phyloP scores from a whole-genome alignment of 2,113 vertebrate species.

The Zosterops pallidus region DNA sequence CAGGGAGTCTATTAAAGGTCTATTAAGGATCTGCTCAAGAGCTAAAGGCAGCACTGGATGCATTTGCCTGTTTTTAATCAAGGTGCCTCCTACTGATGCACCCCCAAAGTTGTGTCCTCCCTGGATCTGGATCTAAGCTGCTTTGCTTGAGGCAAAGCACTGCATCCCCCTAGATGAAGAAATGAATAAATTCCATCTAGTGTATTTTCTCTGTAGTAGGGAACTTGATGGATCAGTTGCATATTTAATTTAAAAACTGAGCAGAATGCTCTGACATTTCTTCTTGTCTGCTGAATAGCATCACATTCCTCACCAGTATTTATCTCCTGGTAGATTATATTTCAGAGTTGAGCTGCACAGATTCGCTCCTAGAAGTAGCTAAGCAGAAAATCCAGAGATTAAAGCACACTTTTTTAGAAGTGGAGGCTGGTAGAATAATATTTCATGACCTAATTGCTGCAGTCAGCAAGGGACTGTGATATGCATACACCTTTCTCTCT shows the following conservation, averaged over 20 bases:
- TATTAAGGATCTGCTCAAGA: neutral
- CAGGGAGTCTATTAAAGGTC: neutral
- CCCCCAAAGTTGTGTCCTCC: neutral
- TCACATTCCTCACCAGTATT: neutral
- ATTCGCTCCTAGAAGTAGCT: neutral
- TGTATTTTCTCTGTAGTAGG: neutral
- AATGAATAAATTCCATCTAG: neutral
- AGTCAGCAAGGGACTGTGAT: neutral
- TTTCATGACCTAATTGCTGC: neutral
- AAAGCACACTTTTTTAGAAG: neutral
- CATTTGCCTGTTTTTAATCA: neutral
- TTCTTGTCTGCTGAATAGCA: neutral
- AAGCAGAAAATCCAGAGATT: constrained; percentile 7
- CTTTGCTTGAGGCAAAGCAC: neutral
- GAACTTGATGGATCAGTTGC: neutral
- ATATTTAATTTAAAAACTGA: neutral
- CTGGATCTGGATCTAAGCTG: neutral
- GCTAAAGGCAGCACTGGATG: neutral
- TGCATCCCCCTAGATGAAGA: neutral
- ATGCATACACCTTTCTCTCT: neutral
- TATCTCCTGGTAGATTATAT: neutral
- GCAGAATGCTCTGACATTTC: neutral
- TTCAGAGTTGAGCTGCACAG: neutral
- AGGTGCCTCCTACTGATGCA: neutral
- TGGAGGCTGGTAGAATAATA: neutral